These are phyloP conservation scores for Mormyrus hasselquistii DNA, from an alignment of 2,797 vertebrate genomes.

Conservation along the genomic window DNA sequence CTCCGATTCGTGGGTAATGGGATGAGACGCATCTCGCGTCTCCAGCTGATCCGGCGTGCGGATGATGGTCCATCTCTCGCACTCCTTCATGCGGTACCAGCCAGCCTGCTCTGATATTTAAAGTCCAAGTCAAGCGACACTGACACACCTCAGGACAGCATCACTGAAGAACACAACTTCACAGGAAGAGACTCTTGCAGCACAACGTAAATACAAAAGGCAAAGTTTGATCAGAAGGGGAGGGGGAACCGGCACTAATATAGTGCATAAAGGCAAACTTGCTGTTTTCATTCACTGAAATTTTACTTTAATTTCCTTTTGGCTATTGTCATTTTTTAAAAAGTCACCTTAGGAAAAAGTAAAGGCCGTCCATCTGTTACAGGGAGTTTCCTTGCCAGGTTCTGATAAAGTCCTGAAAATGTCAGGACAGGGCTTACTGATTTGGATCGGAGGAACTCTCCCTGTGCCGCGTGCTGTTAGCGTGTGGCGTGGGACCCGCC, in stretches of 20 bases:
- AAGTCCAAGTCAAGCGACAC: background rate
- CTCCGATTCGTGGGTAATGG: background rate
- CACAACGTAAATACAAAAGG: conserved; percentile 58
- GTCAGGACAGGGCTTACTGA: background rate
- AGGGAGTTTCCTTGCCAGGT: background rate
- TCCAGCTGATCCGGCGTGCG: background rate
- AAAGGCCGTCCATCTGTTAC: conserved; percentile 3
- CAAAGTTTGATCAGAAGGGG: conserved; percentile 50
- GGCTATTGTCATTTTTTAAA: background rate
- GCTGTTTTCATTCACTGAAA: conserved; percentile 40
- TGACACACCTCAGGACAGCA: conserved; percentile 20
- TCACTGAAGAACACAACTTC: conserved; percentile 28
- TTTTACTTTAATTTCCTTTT: background rate
- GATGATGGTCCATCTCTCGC: background rate
- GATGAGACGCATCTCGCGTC: background rate
- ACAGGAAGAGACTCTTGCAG: conserved; percentile 24
- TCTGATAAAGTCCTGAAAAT: background rate
- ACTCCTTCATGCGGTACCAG: background rate
- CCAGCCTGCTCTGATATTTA: conserved; percentile 13
- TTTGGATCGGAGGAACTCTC: background rate
- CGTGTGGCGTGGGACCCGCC: background rate
- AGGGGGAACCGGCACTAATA: conserved; percentile 69
- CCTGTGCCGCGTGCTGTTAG: background rate
- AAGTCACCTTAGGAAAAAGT: conserved; percentile 20
- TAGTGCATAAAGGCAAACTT: conserved; percentile 64